Conservation (phyloP, 92 coral and sea anemone genomes). For the Zoanthus sociatus region DNA sequence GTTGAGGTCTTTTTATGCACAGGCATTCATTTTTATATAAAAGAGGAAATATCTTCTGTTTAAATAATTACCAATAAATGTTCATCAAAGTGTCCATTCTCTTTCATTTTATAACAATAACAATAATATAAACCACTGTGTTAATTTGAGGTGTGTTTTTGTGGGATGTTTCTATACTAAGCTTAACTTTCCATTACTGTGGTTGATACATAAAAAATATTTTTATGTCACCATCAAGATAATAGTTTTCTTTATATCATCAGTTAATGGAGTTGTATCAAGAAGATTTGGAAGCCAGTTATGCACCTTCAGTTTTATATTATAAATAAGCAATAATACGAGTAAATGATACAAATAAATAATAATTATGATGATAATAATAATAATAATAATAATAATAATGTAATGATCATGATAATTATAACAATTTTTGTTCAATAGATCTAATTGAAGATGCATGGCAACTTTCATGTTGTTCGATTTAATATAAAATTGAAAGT, state of each 20-base stretch:
- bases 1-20: background rate
- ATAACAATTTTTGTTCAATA: background rate
- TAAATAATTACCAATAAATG: background rate
- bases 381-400: no score
- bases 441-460: background rate
- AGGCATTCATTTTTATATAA: background rate
- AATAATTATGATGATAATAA: no score
- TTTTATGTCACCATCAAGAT: background rate
- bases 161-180: background rate
- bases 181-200: background rate
- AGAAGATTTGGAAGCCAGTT: background rate
- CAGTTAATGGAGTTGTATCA: background rate
- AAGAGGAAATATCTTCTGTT: background rate
- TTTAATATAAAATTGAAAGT: no score
- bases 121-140: conserved; percentile 1
- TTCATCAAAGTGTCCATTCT: background rate
- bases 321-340: background rate
- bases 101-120: background rate
- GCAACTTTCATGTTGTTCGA: background rate
- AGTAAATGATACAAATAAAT: background rate
- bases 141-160: background rate
- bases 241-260: background rate
- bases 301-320: background rate
- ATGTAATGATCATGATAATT: background rate
- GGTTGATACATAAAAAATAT: background rate